A percentile compares a stretch with the other conserved stretches of the same genome.
phyloP scores from a whole-genome alignment of 2,797 vertebrate species.

The Todus mexicanus region DNA sequence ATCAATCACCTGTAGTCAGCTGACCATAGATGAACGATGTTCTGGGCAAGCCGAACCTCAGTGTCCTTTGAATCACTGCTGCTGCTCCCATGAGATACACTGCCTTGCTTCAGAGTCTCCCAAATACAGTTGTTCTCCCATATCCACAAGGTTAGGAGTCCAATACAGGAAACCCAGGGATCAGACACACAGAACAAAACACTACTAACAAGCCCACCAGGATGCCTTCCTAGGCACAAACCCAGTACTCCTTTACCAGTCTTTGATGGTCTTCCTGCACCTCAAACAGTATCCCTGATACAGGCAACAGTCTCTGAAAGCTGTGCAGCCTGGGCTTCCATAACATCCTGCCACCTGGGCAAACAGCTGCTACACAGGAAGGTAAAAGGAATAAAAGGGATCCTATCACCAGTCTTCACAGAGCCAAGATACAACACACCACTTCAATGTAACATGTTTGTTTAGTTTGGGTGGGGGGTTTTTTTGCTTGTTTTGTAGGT shows the following conservation, averaged over 20 bases:
- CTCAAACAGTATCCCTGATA: background rate
- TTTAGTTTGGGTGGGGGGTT: background rate
- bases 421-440: background rate
- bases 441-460: background rate
- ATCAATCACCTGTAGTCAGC: background rate
- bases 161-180: background rate
- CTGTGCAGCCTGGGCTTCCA: background rate
- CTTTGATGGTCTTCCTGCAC: background rate
- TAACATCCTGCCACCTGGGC: slow-evolving; percentile 51
- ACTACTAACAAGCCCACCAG: background rate
- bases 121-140: background rate
- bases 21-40: background rate
- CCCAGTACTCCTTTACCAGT: background rate
- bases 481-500: background rate
- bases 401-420: background rate
- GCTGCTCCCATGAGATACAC: background rate
- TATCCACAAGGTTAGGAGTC: background rate
- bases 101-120: background rate
- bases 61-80: background rate
- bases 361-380: slow-evolving; percentile 31
- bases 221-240: background rate
- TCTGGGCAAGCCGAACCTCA: background rate
- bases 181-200: background rate
- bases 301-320: background rate
- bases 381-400: background rate